These are phyloP conservation scores for Drosophila aldrichi DNA, from an alignment of 2,888 invertebrate genomes.

Conservation along the genomic window DNA sequence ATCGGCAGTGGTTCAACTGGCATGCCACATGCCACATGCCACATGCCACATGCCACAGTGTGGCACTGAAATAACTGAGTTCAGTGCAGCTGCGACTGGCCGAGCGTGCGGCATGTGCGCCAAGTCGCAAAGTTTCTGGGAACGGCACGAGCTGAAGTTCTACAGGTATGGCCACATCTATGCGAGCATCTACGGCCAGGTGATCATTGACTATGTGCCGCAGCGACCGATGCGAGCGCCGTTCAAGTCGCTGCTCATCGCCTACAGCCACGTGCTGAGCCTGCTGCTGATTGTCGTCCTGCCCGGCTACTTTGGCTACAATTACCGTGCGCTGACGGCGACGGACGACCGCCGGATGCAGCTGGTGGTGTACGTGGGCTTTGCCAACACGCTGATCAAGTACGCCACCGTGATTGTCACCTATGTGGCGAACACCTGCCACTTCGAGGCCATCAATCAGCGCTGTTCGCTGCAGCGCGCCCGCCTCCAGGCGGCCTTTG, in stretches of 20 bases:
- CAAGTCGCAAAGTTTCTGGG: conserved; percentile 66
- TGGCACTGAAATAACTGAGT: not conserved
- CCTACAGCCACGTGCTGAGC: conserved; percentile 69
- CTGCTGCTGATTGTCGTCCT: conserved; percentile 63
- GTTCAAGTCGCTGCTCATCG: conserved; percentile 46
- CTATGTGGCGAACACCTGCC: conserved; percentile 69
- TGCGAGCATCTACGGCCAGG: conserved; percentile 73
- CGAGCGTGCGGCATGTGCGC: conserved; percentile 21
- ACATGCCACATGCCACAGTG: not conserved
- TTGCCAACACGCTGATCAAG: conserved; percentile 75
- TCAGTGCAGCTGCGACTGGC: conserved; percentile 23
- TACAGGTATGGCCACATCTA: conserved; percentile 77
- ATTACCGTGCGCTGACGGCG: conserved; percentile 56
- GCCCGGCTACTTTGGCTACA: conserved; percentile 69
- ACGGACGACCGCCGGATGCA: conserved; percentile 63
- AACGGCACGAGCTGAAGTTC: conserved; percentile 70
- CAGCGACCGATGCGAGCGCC: conserved; percentile 46
- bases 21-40: conserved; percentile 1
- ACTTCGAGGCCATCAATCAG: conserved; percentile 67
- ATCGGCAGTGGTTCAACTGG: not conserved
- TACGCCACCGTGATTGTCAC: conserved; percentile 74
- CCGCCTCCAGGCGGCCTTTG: conserved; percentile 66
- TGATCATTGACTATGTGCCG: conserved; percentile 75
- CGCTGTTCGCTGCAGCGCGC: conserved; percentile 57
- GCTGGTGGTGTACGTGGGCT: conserved; percentile 67